Conservation (phyloP, 2,888 invertebrate species). For the Sisyra nigra region DNA sequence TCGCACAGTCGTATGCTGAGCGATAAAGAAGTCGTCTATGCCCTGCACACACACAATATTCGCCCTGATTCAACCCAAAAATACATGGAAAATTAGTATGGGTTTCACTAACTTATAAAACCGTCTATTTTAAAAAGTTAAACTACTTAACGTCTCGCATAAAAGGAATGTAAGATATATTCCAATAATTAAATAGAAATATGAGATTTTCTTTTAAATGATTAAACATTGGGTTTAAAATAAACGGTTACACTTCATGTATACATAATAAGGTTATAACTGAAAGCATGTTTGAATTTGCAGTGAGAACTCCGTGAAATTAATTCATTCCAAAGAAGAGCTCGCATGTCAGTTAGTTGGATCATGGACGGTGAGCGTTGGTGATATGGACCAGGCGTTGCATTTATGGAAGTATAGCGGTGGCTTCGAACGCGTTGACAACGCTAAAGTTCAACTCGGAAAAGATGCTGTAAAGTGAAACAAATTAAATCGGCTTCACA, state of each 20-base stretch:
- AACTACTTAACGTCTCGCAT: too few relatives aligned
- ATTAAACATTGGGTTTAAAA: too few relatives aligned
- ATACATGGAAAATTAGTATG: slow-evolving; percentile 86
- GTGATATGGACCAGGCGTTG: slow-evolving; percentile 93
- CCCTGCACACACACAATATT: slow-evolving; percentile 88
- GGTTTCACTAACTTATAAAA: slow-evolving; percentile 16
- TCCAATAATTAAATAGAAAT: too few relatives aligned
- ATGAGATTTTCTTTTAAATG: too few relatives aligned
- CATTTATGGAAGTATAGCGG: slow-evolving; percentile 93
- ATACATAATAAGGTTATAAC: too few relatives aligned
- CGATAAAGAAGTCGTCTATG: slow-evolving; percentile 90
- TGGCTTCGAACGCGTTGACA: slow-evolving; percentile 78
- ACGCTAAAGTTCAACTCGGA: slow-evolving; percentile 50
- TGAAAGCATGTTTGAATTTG: slow-evolving; percentile 9
- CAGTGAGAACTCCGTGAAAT: slow-evolving; percentile 63
- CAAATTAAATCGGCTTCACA: too few relatives aligned
- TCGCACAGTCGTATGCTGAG: slow-evolving; percentile 94
- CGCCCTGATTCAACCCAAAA: slow-evolving; percentile 74
- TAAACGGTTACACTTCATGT: too few relatives aligned
- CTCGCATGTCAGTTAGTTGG: slow-evolving; percentile 78
- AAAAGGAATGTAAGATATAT: too few relatives aligned
- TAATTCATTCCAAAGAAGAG: slow-evolving; percentile 56
- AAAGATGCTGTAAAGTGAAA: slow-evolving; percentile 40
- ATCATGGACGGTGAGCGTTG: slow-evolving; percentile 91
- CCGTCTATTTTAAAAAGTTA: too few relatives aligned